Evolutionary conservation across 2,113 vertebrate species (phyloP).

Genomic region (Urocitellus parryii): DNA sequence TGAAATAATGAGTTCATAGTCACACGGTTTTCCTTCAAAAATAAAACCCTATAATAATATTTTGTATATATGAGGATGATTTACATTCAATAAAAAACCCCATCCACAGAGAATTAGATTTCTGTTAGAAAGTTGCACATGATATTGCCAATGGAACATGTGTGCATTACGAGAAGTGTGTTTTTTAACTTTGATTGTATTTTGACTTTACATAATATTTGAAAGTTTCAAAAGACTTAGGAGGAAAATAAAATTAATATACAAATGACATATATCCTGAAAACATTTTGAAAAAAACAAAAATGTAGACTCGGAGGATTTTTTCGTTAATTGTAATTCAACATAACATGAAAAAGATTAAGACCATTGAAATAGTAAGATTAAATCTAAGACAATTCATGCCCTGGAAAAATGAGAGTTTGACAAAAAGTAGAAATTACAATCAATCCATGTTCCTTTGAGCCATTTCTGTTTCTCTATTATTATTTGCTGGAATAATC

Average conservation of each 20-base stretch:
- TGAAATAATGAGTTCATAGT: too few relatives aligned
- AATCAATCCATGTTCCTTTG: neutral
- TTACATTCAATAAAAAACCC: neutral
- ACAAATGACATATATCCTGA: neutral
- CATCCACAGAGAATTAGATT: neutral
- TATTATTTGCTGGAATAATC: neutral
- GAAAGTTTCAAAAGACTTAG: neutral
- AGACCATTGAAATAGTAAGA: neutral
- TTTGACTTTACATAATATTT: neutral
- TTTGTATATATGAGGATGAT: too few relatives aligned
- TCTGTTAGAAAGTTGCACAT: neutral
- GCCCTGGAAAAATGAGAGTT: neutral
- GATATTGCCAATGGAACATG: neutral
- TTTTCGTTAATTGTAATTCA: neutral
- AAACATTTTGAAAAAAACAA: neutral
- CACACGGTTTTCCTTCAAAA: too few relatives aligned
- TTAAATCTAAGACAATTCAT: neutral
- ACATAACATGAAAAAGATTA: neutral
- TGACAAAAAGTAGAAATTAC: neutral
- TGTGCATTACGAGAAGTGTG: neutral
- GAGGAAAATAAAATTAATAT: neutral
- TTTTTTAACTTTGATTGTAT: neutral
- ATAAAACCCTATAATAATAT: neutral
- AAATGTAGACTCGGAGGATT: neutral
- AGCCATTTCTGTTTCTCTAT: neutral